phyloP scores from a whole-genome alignment of 2,797 vertebrate species.

The Loris lydekkerianus region DNA sequence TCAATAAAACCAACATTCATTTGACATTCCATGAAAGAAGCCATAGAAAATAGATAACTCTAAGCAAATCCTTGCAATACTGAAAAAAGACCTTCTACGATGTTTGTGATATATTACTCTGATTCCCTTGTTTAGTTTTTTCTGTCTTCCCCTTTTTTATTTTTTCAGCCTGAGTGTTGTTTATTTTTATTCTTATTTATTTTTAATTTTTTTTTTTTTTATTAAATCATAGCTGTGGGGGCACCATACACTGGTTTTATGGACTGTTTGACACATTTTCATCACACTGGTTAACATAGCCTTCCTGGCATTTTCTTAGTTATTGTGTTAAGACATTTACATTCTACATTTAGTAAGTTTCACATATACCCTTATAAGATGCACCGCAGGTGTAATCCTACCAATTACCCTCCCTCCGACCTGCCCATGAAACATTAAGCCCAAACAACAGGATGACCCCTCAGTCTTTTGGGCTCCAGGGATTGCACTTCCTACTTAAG shows the following conservation, averaged over 20 bases:
- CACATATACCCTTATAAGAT: too few species aligned
- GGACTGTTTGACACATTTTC: too few species aligned
- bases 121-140: not conserved
- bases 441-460: not conserved
- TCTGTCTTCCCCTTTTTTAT: not conserved
- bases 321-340: too few species aligned
- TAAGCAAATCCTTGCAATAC: conserved; percentile 1
- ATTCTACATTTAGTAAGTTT: too few species aligned
- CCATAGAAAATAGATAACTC: not conserved
- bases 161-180: too few species aligned
- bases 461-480: not conserved
- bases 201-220: too few species aligned
- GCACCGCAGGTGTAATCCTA: too few species aligned
- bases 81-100: not conserved
- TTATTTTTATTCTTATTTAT: too few species aligned
- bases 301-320: too few species aligned
- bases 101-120: not conserved
- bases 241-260: too few species aligned
- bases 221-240: too few species aligned
- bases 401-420: not conserved
- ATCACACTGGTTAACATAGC: too few species aligned
- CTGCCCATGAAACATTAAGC: not conserved
- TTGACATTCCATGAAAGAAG: conserved; percentile 48
- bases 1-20: not conserved
- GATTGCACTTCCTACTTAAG: not conserved